A percentile compares a stretch with the other conserved stretches of the same genome.
Conservation (phyloP, 1,140 invertebrate species). For the Goniozus legneri region DNA sequence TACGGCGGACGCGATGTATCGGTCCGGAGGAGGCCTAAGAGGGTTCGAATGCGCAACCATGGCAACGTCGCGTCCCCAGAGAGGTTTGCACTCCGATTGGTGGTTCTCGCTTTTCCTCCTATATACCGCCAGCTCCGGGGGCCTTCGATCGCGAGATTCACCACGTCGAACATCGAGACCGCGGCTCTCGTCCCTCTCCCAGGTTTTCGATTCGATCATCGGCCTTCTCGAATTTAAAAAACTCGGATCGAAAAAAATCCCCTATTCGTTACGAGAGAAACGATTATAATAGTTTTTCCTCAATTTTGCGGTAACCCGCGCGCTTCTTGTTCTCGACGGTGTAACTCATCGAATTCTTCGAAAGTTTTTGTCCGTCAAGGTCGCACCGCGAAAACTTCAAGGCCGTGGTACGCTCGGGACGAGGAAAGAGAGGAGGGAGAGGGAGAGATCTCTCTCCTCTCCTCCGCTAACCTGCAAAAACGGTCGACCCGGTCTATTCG, state of each 20-base stretch:
- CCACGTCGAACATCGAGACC: too few relatives aligned
- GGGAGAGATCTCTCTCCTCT: not conserved
- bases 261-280: too few relatives aligned
- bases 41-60: constrained; percentile 53
- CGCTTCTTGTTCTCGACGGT: too few relatives aligned
- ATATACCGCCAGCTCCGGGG: too few relatives aligned
- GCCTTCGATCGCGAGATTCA: constrained; percentile 23
- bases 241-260: too few relatives aligned
- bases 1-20: constrained; percentile 39
- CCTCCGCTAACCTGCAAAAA: not conserved
- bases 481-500: constrained; percentile 15
- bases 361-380: too few relatives aligned
- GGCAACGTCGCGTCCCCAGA: constrained; percentile 52
- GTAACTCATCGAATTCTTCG: too few relatives aligned
- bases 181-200: constrained; percentile 5
- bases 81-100: constrained; percentile 53
- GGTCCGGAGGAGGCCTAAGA: constrained; percentile 49
- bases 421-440: not conserved
- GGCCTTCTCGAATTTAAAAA: not conserved
- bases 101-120: constrained; percentile 50
- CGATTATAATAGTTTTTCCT: too few relatives aligned
- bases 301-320: too few relatives aligned
- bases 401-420: too few relatives aligned
- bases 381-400: too few relatives aligned
- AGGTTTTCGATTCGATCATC: not conserved